Percentiles rank a stretch among this genome's conserved stretches.
These are phyloP conservation scores for Pyrrhia umbra DNA, from an alignment of 2,888 invertebrate species.

Conservation along the genomic window DNA sequence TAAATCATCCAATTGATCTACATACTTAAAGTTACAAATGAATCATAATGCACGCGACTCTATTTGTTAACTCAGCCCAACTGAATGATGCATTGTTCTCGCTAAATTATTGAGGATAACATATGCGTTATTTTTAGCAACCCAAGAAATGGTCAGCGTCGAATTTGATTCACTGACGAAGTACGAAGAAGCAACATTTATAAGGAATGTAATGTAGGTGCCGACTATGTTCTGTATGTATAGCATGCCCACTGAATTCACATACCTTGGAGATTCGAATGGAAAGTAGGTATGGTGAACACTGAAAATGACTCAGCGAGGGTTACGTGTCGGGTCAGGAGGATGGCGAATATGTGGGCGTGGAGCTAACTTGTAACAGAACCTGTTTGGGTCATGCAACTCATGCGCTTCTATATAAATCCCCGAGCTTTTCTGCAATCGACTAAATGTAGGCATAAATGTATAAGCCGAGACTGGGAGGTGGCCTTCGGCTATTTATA, in stretches of 20 bases:
- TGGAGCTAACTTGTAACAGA: conserved; percentile 77
- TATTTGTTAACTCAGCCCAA: conserved; percentile 70
- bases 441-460: conserved; percentile 67
- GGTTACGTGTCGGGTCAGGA: conserved; percentile 79
- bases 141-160: conserved; percentile 50
- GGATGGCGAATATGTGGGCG: conserved; percentile 81
- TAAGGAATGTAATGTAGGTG: neutral
- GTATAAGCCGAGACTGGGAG: conserved; percentile 60
- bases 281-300: conserved; percentile 50
- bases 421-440: conserved; percentile 78
- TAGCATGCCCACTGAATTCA: conserved; percentile 14
- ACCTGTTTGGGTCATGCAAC: conserved; percentile 88
- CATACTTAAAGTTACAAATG: conserved; percentile 57
- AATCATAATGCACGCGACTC: conserved; percentile 71
- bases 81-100: conserved; percentile 76
- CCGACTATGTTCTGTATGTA: neutral
- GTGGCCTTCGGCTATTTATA: conserved; percentile 78
- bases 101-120: conserved; percentile 67
- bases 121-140: conserved; percentile 63
- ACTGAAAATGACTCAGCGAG: conserved; percentile 76
- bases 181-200: conserved; percentile 3
- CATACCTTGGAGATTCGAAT: conserved; percentile 26
- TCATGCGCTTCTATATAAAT: conserved; percentile 85
- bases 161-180: conserved; percentile 36
- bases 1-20: conserved; percentile 1